A percentile compares a stretch with the other conserved stretches of the same genome.
phyloP scores from a whole-genome alignment of 2,888 invertebrate species.

The Chrysomela aeneicollis region DNA sequence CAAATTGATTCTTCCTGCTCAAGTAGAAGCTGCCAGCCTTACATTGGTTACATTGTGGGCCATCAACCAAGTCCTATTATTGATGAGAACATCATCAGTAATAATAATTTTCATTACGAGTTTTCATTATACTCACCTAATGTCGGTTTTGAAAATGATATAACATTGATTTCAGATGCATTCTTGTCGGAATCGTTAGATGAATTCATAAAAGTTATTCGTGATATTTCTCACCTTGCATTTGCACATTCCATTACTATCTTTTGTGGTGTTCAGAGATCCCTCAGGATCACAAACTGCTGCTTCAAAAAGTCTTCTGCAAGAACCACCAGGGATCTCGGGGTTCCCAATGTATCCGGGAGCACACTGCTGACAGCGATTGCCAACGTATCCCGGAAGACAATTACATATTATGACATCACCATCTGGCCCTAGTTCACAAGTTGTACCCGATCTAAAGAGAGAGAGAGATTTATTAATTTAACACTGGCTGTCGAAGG shows the following conservation, averaged over 20 bases:
- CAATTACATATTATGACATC: slow-evolving; percentile 85
- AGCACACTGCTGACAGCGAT: slow-evolving; percentile 81
- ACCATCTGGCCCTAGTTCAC: slow-evolving; percentile 77
- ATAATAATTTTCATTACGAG: background rate
- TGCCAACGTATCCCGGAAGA: slow-evolving; percentile 77
- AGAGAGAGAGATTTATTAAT: background rate
- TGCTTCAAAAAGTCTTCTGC: slow-evolving; percentile 61
- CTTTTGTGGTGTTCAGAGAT: slow-evolving; percentile 65
- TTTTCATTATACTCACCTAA: slow-evolving; percentile 18
- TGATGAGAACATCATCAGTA: background rate
- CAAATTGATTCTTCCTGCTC: slow-evolving; percentile 78
- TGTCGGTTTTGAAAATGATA: background rate
- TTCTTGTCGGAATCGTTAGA: background rate
- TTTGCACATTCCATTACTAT: slow-evolving; percentile 65
- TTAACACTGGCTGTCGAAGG: too few species aligned
- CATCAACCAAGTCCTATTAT: slow-evolving; percentile 70
- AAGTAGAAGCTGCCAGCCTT: slow-evolving; percentile 85
- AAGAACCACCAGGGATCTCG: slow-evolving; percentile 75
- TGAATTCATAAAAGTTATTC: too few species aligned
- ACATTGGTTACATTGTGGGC: slow-evolving; percentile 87
- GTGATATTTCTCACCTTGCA: slow-evolving; percentile 85
- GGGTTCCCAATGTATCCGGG: slow-evolving; percentile 86
- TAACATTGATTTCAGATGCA: background rate
- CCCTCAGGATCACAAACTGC: slow-evolving; percentile 77
- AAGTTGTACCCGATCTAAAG: slow-evolving; percentile 79